Conservation (phyloP, 2,888 invertebrate species). For the Leptinotarsa haldemani region DNA sequence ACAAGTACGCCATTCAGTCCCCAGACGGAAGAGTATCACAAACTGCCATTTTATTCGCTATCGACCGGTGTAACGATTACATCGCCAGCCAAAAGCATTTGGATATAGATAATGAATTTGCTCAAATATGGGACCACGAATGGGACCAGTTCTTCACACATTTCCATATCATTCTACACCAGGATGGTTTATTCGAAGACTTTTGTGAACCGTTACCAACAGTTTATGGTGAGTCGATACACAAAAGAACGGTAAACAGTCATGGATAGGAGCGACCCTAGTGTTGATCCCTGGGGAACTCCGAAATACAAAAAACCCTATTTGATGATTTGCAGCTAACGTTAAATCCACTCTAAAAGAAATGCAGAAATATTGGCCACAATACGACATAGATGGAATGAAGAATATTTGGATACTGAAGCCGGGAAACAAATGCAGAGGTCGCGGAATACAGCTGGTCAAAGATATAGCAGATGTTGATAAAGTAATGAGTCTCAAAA, state of each 20-base stretch:
- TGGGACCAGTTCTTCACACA: conserved; percentile 89
- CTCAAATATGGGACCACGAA: conserved; percentile 80
- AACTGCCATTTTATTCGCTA: conserved; percentile 83
- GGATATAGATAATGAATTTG: conserved; percentile 75
- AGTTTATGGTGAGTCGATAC: conserved; percentile 37
- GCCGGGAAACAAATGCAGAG: conserved; percentile 93
- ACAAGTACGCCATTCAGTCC: conserved; percentile 70
- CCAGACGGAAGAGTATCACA: conserved; percentile 78
- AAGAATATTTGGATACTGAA: conserved; percentile 95
- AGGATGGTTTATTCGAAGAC: conserved; percentile 64
- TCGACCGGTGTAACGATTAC: conserved; percentile 79
- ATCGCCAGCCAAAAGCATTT: conserved; percentile 81
- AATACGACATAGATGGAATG: conserved; percentile 85
- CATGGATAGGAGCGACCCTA: no score
- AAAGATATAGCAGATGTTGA: conserved; percentile 89
- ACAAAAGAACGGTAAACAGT: no score
- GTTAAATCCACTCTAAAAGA: conserved; percentile 74
- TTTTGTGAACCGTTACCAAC: conserved; percentile 41
- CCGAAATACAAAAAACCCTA: no score
- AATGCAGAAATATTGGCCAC: conserved; percentile 81
- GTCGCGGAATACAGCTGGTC: conserved; percentile 88
- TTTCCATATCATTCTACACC: conserved; percentile 76
- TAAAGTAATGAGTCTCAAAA: conserved; percentile 74
- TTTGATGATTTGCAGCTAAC: conserved; percentile 58
- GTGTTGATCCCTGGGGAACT: no score